phyloP scores from a whole-genome alignment of 2,888 invertebrate species.

The Conops quadrifasciatus region DNA sequence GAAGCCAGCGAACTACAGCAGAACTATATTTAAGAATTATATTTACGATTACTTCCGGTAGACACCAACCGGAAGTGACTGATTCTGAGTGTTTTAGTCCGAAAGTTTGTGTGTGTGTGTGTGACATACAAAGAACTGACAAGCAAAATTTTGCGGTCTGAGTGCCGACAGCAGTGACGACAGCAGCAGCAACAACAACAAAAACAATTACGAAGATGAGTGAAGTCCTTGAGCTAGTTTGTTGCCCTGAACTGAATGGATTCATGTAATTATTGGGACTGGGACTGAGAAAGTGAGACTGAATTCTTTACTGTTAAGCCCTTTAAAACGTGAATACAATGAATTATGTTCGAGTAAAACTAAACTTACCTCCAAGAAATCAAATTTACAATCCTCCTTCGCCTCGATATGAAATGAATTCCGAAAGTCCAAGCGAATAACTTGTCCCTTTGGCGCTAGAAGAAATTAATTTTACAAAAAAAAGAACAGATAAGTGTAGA shows the following conservation, averaged over 20 bases:
- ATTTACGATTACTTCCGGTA: constrained; percentile 23
- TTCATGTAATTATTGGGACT: too few species aligned
- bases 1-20: too few species aligned
- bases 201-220: neutral
- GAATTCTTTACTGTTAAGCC: too few species aligned
- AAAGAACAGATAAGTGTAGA: constrained; percentile 20
- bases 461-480: constrained; percentile 45
- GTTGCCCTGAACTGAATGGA: too few species aligned
- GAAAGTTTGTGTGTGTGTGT: neutral
- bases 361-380: constrained; percentile 75
- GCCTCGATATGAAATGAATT: constrained; percentile 81
- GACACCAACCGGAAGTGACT: constrained; percentile 10
- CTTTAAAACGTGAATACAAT: too few species aligned
- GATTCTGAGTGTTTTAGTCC: neutral
- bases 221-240: constrained; percentile 30
- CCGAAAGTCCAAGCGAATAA: constrained; percentile 80
- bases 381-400: constrained; percentile 75
- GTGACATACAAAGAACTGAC: neutral
- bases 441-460: constrained; percentile 71
- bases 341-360: too few species aligned
- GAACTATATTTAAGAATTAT: neutral
- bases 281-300: too few species aligned
- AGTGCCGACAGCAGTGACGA: neutral
- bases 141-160: neutral
- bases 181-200: neutral